A percentile compares a stretch with the other conserved stretches of the same genome.
Conservation (phyloP, 2,113 vertebrate species). For the Melozone crissalis region DNA sequence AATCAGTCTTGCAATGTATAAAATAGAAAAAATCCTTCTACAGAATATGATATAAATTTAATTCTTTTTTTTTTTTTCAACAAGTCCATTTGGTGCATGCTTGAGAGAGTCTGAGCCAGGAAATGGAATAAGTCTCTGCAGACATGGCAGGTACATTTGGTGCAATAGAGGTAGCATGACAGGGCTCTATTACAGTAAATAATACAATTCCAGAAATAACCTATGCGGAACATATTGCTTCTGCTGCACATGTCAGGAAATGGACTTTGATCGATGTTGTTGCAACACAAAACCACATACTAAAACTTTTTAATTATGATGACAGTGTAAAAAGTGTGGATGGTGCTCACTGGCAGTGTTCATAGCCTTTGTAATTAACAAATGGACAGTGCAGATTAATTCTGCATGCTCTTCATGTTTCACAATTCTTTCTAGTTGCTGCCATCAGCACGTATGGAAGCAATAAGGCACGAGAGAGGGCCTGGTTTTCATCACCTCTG, state of each 20-base stretch:
- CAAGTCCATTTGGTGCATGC: constrained; percentile 21
- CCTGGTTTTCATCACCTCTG: constrained; percentile 46
- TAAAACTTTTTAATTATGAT: constrained; percentile 78
- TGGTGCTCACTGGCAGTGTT: constrained; percentile 20
- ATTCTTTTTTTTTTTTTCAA: background rate
- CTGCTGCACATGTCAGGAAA: constrained; percentile 71
- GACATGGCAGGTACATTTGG: constrained; percentile 54
- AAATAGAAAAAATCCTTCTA: background rate
- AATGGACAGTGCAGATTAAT: constrained; percentile 61
- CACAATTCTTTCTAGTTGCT: constrained; percentile 48
- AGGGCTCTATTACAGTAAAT: constrained; percentile 71
- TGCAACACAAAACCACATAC: constrained; percentile 65
- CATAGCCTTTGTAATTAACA: constrained; percentile 63
- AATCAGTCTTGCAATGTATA: background rate
- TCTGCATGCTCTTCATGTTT: constrained; percentile 45
- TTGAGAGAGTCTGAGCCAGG: constrained; percentile 11
- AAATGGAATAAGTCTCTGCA: constrained; percentile 17
- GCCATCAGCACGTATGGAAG: constrained; percentile 46
- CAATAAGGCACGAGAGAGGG: background rate
- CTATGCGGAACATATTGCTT: constrained; percentile 76
- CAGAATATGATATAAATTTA: background rate
- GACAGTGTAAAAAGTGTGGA: constrained; percentile 58
- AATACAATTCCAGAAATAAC: constrained; percentile 78
- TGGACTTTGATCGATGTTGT: constrained; percentile 74
- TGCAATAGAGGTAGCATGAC: constrained; percentile 53